Base-by-base conservation (phyloP, 2,888 invertebrate genomes). In the Parnassius glacialis region DNA sequence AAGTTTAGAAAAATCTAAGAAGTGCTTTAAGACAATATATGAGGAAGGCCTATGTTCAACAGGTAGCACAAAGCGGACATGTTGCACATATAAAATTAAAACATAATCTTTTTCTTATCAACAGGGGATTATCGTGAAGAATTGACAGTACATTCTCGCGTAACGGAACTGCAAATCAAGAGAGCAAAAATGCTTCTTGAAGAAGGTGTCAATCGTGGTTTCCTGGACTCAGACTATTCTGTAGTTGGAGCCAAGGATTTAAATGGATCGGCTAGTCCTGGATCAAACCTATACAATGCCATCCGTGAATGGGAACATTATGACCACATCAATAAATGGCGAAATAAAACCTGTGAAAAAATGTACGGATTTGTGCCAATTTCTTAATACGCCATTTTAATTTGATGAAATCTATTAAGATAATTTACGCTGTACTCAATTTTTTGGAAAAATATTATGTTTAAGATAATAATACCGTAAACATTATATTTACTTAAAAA, bases 71-170 rank as follows among this genome's bases (percentile, higher is more conserved):
- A 16, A 25, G 25, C 25, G 5, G 25, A 25, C 25, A 25, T 25
- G 5, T 34, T 34, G 34, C 34, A 34, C 0, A 34, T 34, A 34
- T 34, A 7, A 34, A 34, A 34, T 34, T 34, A 34, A 7, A 34
- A 34, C 3, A 3, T 34, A 34, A 13, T n/a, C 1, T 48, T 48
- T 13, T 55, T 55, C 9, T 55, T 34, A 12, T 10, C 10, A 9
- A 7, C 77, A 90, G 90, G 90, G 48, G 88, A 90, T 66, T 90
- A 90, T 70, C 77, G 89, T 1, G 82, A 79, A 57, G 81, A 80
- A n/a, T 59, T 68, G 1, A 64, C 68, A 2, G 61, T 68, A 0
- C 78, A 79, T 57, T 61, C 83, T 0, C 68, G 62, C n/a, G 83
- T 85, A 1, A 81, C 85, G 0, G 70, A 69, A 1, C 66, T 71